Base-by-base conservation (phyloP, 2,888 invertebrate species). In the Amphipyra berbera region DNA sequence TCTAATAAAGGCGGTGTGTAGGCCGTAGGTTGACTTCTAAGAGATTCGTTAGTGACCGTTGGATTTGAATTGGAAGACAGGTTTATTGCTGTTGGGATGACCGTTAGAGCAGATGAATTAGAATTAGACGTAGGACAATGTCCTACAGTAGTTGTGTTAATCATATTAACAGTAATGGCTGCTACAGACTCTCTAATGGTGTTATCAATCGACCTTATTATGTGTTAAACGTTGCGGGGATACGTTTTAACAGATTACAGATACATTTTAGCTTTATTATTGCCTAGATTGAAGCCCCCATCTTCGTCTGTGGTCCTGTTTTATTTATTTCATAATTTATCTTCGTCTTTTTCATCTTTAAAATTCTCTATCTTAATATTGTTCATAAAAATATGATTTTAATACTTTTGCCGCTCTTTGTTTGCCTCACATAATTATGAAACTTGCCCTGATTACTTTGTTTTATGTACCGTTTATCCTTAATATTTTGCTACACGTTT, bases 1-100 rank as follows among this genome's bases (percentile, higher is more conserved):
- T 66, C 74, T 69, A 74, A 77, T 78, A 74, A 74, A 66, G 61
- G 60, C 64, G 55, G 33, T 46, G 68, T n/a, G 15, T 8, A 45
- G 50, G 60, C 59, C 47, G 58, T 70, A 68, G 65, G 63, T 50
- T 38, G 54, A 30, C 45, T 45, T 53, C 55, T 40, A 9, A 63
- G 14, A 38, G 41, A 41, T 42, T 55, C 45, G 30, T 30, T 50
- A 45, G 46, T 64, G 69, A 61, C 68, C 62, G 78, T 79, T 72
- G 50, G 30, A 46, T 71, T 71, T 64, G 59, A 71, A 74, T 44
- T 61, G 40, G n/a, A 1, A 27, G 47, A 50, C 54, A 45, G 49
- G 49, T 50, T 50, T 44, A 37, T 30, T 40, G 12, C 27, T 45
- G 44, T 54, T 57, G 30, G 15, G 35, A 48, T 47, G 56, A 42